phyloP scores from a whole-genome alignment of 2,888 invertebrate species.

The Tipula vernalis region DNA sequence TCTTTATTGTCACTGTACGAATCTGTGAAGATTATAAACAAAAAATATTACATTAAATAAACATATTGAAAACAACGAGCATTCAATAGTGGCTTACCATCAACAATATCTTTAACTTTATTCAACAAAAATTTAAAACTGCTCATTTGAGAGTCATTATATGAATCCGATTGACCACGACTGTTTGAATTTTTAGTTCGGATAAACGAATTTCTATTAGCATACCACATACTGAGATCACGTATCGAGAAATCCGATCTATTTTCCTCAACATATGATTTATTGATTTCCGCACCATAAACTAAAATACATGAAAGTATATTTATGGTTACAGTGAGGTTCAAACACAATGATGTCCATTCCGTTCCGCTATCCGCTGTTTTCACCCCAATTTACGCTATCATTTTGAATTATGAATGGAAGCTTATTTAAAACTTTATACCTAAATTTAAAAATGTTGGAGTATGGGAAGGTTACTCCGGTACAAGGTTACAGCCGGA shows the following conservation, averaged over 20 bases:
- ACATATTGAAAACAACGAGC: no score
- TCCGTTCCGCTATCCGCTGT: no score
- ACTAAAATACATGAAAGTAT: constrained; percentile 20
- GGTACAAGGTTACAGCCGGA: no score
- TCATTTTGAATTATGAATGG: no score
- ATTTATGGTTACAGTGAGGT: background rate
- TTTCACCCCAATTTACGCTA: no score
- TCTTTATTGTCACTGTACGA: constrained; percentile 34
- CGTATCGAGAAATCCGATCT: constrained; percentile 32
- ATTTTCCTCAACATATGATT: constrained; percentile 33
- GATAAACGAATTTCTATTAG: constrained; percentile 21
- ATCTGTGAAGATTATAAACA: constrained; percentile 16
- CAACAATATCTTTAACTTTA: constrained; percentile 33
- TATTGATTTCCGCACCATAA: constrained; percentile 33
- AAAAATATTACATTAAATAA: background rate
- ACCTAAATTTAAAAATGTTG: no score
- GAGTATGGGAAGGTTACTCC: no score
- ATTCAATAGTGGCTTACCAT: constrained; percentile 16
- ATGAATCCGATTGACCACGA: background rate
- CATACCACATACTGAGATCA: constrained; percentile 32
- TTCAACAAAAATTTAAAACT: constrained; percentile 30
- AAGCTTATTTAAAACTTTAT: no score
- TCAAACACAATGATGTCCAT: no score
- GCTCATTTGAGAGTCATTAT: constrained; percentile 28
- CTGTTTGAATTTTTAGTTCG: background rate